Evolutionary conservation across 1,140 invertebrate species (phyloP), one percentile per base, ranked within the genome.

Genomic region (Danaus plexippus): DNA sequence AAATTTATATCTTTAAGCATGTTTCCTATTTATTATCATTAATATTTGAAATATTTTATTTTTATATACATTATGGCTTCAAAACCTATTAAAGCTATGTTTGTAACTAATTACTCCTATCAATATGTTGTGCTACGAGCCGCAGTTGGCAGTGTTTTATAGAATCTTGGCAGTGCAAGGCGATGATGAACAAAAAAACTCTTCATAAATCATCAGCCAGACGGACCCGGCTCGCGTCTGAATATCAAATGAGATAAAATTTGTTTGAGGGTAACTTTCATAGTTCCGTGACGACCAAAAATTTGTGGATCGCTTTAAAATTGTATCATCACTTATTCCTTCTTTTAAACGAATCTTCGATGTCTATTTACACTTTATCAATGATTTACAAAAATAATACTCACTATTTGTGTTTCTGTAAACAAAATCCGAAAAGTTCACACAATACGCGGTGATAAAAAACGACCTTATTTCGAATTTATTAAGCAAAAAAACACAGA

Each of bases 201-300:
- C 67, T 64, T 59, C 70, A 74, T 80, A 75, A 80, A 78, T 80
- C 75, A 78, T 63, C 47, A 61, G 66, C 51, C 73, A 73, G 75
- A 77, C 74, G 72, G 74, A 68, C 57, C 71, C 69, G 50, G 54
- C 64, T 55, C 43, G 63, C 52, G 60, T 62, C 71, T 66, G 69
- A 74, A 77, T 77, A 66, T 57, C 52, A 60, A 80, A 77, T 76
- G 77, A 80, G 71, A 61, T 47, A 55, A 52, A 61, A 64, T 70
- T 75, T 64, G 69, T 77, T 75, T 73, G 68, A 66, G 67, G 67
- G 72, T 73, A 73, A 66, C 57, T 59, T 11, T 53, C 22, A 32
- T 32, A 32, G 22, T 32, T 32, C 4, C 7, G 5, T 32, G 22
- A 32, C 22, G 22, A 32, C 22, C 22, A 32, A 32, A 0, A 32